These are phyloP conservation scores for Drosophila nikananu DNA, from an alignment of 1,140 invertebrate species.

Conservation along the genomic window DNA sequence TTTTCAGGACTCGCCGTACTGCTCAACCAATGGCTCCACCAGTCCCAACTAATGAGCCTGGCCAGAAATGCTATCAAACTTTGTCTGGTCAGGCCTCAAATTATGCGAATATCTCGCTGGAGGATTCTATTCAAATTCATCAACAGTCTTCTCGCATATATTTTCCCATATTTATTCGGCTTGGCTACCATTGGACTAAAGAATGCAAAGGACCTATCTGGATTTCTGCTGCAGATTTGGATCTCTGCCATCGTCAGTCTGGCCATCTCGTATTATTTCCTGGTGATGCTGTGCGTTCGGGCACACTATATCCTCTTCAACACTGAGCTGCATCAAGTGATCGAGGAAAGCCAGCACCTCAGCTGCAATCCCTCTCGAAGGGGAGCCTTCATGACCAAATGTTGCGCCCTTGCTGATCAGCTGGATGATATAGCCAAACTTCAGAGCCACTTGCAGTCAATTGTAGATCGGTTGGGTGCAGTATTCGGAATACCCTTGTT, in stretches of 20 bases:
- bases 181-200: rapidly evolving
- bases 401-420: not conserved
- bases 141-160: not conserved
- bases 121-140: not conserved
- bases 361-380: not conserved
- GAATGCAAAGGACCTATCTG: too few species aligned
- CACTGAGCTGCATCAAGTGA: not conserved
- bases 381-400: not conserved
- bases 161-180: rapidly evolving
- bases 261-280: not conserved
- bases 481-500: not conserved
- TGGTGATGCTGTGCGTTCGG: not conserved
- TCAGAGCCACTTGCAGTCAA: not conserved
- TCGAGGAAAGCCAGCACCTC: not conserved
- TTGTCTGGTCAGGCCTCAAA: not conserved
- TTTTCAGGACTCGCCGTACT: not conserved
- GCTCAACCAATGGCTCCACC: not conserved
- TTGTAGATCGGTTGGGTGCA: not conserved
- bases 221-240: not conserved
- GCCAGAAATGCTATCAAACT: not conserved
- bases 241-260: not conserved
- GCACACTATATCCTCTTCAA: not conserved
- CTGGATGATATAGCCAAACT: not conserved
- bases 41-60: not conserved
- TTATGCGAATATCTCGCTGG: not conserved